A percentile compares a stretch with the other conserved stretches of the same genome.
These are phyloP conservation scores for Synodontis membranacea DNA, from an alignment of 2,113 vertebrate genomes.

Conservation along the genomic window DNA sequence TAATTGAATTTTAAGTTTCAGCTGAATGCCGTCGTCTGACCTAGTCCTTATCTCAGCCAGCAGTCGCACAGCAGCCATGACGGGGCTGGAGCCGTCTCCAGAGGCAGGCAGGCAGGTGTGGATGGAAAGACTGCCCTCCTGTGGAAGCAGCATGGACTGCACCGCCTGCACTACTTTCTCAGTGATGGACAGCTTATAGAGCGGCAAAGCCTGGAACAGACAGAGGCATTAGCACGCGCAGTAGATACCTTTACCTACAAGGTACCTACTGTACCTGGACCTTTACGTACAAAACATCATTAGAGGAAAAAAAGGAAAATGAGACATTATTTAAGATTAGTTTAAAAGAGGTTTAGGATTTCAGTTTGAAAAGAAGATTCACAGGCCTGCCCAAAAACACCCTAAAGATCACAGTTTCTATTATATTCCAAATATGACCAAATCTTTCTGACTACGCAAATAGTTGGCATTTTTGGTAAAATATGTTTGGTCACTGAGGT, in stretches of 20 bases:
- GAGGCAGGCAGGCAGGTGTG: constrained; percentile 95
- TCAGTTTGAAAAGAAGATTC: too few species aligned
- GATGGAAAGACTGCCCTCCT: constrained; percentile 98
- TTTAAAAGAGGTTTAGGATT: not conserved
- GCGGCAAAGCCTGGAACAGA: constrained; percentile 85
- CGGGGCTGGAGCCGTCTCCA: constrained; percentile 94
- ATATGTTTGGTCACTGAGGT: not conserved
- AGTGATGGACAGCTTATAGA: constrained; percentile 98
- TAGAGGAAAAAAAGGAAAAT: not conserved
- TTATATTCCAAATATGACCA: not conserved
- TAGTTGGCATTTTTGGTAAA: not conserved
- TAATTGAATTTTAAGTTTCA: not conserved
- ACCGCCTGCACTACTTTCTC: constrained; percentile 99
- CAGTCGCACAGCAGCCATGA: constrained; percentile 95
- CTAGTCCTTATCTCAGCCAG: constrained; percentile 96
- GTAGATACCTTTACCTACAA: not conserved
- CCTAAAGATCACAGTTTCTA: not conserved
- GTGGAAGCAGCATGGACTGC: constrained; percentile 98
- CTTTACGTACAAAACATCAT: not conserved
- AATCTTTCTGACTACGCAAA: not conserved
- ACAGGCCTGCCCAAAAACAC: too few species aligned
- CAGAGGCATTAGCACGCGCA: not conserved
- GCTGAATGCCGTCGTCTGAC: constrained; percentile 63
- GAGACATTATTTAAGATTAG: not conserved
- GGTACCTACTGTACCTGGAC: too few species aligned